These are phyloP conservation scores for Sitta carolinensis DNA, from an alignment of 2,797 vertebrate genomes.

Conservation along the genomic window DNA sequence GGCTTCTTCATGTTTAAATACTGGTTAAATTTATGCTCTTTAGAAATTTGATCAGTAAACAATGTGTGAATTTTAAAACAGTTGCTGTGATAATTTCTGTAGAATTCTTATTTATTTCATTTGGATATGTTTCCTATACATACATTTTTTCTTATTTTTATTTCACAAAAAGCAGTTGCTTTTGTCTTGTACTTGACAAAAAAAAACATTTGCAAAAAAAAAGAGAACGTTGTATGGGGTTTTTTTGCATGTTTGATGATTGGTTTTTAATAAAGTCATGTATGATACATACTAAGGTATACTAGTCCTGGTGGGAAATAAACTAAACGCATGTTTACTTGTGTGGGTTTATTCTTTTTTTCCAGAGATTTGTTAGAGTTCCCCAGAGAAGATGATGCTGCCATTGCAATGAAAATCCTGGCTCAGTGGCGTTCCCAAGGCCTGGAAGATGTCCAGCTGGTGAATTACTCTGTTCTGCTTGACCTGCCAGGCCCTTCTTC, in stretches of 20 bases:
- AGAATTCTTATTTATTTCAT: neutral
- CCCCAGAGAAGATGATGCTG: constrained; percentile 74
- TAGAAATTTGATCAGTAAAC: neutral
- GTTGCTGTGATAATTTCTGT: neutral
- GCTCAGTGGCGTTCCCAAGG: constrained; percentile 86
- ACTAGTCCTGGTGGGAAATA: neutral
- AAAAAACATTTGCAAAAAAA: neutral
- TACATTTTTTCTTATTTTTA: neutral
- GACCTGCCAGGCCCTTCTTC: constrained; percentile 83
- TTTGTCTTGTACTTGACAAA: neutral
- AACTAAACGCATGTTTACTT: neutral
- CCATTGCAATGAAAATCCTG: constrained; percentile 79
- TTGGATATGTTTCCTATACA: neutral
- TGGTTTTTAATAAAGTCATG: neutral
- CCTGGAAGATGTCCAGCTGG: constrained; percentile 84
- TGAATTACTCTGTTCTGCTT: constrained; percentile 89
- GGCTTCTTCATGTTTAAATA: neutral
- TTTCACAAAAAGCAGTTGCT: neutral
- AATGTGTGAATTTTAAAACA: neutral
- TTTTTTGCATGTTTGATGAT: neutral
- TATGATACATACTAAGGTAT: neutral
- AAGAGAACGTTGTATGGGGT: accelerated
- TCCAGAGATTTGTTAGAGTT: constrained; percentile 80
- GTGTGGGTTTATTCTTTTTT: neutral
- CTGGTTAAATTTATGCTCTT: neutral